Evolutionary conservation across 2,888 invertebrate genomes (phyloP), one percentile per base, ranked within the genome.

Genomic region (Drosophila suboccidentalis): DNA sequence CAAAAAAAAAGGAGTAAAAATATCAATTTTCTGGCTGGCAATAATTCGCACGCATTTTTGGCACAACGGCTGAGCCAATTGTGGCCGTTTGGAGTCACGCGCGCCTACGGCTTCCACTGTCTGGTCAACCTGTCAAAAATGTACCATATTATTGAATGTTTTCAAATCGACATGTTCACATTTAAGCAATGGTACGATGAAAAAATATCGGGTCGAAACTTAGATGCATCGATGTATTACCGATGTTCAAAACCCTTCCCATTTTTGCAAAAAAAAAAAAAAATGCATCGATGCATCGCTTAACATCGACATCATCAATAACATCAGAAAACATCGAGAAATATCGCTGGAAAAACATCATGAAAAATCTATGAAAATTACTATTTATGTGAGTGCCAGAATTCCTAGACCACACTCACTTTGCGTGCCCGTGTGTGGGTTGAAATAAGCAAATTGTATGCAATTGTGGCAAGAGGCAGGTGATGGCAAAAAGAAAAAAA

Each of bases 371-470:
- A n/a, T n/a, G n/a, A n/a, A 89, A 89, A 86, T 87, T 86, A 82
- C 86, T 87, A 89, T 89, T 86, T 89, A 89, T 82, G 88, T 82
- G 78, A 80, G 84, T 78, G 73, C 79, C 63, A 69, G 64, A 58
- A 68, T 15, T 46, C 44, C 60, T 51, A 44, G 19, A 9, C 29
- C 29, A 22, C 53, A 26, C 47, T 6, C 49, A 11, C 62, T 66
- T 57, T 79, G 61, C 38, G 41, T 57, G 61, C 8, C n/a, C 50
- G 43, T 71, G 69, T 84, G 62, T 70, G 71, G 71, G 86, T 78
- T 74, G 64, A 89, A 89, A 89, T 89, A 80, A 89, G 88, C 88
- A 85, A 86, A 89, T 89, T 89, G 82, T 86, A 82, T 85, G 86
- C 80, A 76, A 87, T 87, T 89, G 88, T 76, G 89, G 85, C 71